Percentiles rank a stretch among this genome's conserved stretches.
Evolutionary conservation across 2,888 invertebrate species (phyloP).

Genomic region (Chouioia cunea): DNA sequence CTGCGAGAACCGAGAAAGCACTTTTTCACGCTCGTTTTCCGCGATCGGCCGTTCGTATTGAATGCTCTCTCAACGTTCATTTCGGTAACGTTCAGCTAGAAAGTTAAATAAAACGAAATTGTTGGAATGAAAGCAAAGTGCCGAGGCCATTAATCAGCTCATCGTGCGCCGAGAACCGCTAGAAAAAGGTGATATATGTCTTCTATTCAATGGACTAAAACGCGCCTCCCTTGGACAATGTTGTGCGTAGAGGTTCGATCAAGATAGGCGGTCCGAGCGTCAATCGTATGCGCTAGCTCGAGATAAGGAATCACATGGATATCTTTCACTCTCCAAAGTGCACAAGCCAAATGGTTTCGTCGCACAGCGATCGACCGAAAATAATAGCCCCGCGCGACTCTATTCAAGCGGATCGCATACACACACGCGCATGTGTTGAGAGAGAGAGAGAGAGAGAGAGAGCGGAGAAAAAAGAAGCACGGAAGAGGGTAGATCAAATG

Average conservation of each 20-base stretch:
- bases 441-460: constrained; percentile 40
- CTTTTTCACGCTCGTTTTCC: constrained; percentile 33
- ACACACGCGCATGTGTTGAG: constrained; percentile 46
- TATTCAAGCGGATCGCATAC: constrained; percentile 56
- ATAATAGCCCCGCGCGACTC: constrained; percentile 65
- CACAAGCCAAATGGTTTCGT: constrained; percentile 45
- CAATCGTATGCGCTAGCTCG: constrained; percentile 34
- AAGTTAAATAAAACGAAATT: too few relatives aligned
- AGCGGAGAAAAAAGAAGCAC: constrained; percentile 47
- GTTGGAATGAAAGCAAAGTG: constrained; percentile 1
- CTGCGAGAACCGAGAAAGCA: constrained; percentile 24
- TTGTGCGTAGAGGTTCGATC: constrained; percentile 51
- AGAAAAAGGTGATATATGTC: constrained; percentile 40
- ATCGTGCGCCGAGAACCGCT: constrained; percentile 20
- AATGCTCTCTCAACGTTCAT: not conserved
- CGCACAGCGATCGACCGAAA: constrained; percentile 56
- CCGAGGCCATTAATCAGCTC: constrained; percentile 30
- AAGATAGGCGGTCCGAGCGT: constrained; percentile 34
- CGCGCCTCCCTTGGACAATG: constrained; percentile 58
- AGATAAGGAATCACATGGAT: constrained; percentile 63
- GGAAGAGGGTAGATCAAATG: constrained; percentile 39
- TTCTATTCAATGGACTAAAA: constrained; percentile 29
- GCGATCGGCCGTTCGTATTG: constrained; percentile 18
- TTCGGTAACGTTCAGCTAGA: constrained; percentile 10
- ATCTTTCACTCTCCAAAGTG: constrained; percentile 55